Evolutionary conservation across 92 coral and sea anemone species (phyloP).

Genomic region (Actinostola sp.): DNA sequence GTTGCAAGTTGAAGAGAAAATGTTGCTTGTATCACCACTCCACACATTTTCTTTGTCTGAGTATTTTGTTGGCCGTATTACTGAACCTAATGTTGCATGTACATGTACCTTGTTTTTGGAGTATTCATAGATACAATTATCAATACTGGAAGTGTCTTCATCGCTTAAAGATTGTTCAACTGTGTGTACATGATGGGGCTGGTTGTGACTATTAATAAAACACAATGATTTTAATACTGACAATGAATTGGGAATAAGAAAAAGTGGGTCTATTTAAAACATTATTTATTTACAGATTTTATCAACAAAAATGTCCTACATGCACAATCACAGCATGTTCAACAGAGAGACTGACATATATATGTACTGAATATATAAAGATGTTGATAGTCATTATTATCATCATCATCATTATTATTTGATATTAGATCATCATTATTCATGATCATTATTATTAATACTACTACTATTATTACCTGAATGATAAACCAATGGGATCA

Average conservation of each 20-base stretch:
- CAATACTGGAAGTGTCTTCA: conserved; percentile 76
- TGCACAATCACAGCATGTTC: no score
- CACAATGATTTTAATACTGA: no score
- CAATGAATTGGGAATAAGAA: no score
- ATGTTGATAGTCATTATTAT: neutral
- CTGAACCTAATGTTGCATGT: no score
- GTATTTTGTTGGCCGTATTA: no score
- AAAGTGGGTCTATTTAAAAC: no score
- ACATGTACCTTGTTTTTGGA: conserved; percentile 71
- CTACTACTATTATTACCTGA: conserved; percentile 52
- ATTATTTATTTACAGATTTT: no score
- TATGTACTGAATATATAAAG: no score
- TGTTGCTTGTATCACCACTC: neutral
- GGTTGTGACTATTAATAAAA: conserved; percentile 69
- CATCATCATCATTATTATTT: neutral
- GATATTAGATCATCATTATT: neutral
- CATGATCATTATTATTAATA: neutral
- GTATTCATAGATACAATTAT: conserved; percentile 90
- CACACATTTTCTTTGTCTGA: no score
- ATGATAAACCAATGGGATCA: conserved; percentile 84
- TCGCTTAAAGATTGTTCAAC: conserved; percentile 83
- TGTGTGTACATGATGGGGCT: conserved; percentile 87
- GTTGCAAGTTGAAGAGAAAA: no score
- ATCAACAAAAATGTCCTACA: no score
- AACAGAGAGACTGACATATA: no score